These are phyloP conservation scores for Hippotragus niger DNA, from an alignment of 2,113 vertebrate genomes.

Conservation along the genomic window DNA sequence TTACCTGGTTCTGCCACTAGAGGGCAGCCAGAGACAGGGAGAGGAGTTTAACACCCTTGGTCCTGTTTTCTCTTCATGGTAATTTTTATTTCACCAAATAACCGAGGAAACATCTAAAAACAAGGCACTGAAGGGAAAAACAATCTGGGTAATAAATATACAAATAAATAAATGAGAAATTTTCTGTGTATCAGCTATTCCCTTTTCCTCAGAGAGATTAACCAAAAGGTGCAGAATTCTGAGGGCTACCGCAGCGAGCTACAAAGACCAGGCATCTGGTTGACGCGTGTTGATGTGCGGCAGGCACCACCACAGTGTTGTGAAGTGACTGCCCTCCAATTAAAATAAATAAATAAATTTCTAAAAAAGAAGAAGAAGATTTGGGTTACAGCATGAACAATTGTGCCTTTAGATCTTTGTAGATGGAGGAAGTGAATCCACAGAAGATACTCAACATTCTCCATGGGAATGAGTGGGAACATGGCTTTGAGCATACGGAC, in stretches of 20 bases:
- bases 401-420: background rate
- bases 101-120: background rate
- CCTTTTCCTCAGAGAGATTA: background rate
- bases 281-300: background rate
- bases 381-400: background rate
- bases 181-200: background rate
- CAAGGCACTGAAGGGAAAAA: background rate
- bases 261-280: background rate
- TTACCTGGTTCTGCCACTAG: background rate
- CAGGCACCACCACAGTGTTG: background rate
- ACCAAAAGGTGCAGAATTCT: background rate
- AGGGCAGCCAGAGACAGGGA: constrained; percentile 30
- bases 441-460: background rate
- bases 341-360: background rate
- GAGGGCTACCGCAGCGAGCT: background rate
- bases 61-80: background rate
- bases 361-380: background rate
- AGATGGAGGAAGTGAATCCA: background rate
- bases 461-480: background rate
- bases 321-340: background rate
- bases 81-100: background rate
- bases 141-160: background rate
- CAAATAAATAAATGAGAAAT: background rate
- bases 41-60: background rate
- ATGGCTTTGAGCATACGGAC: background rate